Conservation (phyloP, 2,113 vertebrate genomes). For the Ictidomys tridecemlineatus region DNA sequence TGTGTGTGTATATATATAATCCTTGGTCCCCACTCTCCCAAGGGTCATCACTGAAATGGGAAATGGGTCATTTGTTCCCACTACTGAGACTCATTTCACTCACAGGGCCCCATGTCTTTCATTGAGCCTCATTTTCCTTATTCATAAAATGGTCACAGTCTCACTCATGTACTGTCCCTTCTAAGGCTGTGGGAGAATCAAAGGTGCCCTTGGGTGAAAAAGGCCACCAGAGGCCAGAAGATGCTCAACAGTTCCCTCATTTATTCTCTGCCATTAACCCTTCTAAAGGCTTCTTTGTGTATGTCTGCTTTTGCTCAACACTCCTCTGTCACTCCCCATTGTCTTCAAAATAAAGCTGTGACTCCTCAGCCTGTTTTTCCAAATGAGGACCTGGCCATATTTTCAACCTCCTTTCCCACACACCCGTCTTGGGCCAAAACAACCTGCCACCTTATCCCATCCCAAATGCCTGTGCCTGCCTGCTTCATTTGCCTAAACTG, state of each 20-base stretch:
- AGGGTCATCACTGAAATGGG: neutral
- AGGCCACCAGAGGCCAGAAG: neutral
- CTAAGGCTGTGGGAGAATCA: neutral
- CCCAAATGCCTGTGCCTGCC: neutral
- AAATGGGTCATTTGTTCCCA: neutral
- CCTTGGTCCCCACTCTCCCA: neutral
- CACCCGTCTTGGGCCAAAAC: neutral
- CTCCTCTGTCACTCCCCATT: neutral
- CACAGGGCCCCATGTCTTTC: neutral
- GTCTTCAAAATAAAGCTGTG: neutral
- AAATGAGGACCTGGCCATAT: neutral
- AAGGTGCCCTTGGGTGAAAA: neutral
- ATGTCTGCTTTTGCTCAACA: neutral
- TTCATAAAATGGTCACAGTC: neutral
- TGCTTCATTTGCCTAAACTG: neutral
- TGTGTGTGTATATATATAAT: neutral
- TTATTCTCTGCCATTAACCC: neutral
- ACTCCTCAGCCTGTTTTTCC: neutral
- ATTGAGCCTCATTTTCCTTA: neutral
- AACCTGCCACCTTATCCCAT: neutral
- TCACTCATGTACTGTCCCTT: neutral
- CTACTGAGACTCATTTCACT: neutral
- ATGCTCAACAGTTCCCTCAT: neutral
- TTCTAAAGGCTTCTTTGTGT: neutral
- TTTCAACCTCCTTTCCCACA: neutral